Conservation (phyloP, 1,140 invertebrate species). For the Homalodisca vitripennis region DNA sequence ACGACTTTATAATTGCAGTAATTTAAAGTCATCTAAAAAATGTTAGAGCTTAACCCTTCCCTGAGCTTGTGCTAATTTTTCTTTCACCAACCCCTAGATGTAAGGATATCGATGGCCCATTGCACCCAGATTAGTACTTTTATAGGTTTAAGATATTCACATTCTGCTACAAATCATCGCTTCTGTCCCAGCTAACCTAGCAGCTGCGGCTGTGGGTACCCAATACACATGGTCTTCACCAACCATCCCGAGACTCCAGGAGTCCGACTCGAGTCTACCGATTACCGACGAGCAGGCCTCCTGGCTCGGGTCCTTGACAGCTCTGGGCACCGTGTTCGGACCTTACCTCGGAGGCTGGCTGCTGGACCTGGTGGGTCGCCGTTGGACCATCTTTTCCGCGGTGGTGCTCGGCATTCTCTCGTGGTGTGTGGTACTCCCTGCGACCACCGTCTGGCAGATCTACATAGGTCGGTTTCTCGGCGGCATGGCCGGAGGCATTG, state of each 20-base stretch:
- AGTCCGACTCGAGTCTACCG: slow-evolving; percentile 8
- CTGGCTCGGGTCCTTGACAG: slow-evolving; percentile 18
- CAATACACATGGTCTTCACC: slow-evolving; percentile 76
- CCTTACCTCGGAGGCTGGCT: slow-evolving; percentile 7
- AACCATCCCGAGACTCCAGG: slow-evolving; percentile 57
- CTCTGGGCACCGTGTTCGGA: slow-evolving; percentile 18
- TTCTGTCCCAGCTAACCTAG: slow-evolving; percentile 69
- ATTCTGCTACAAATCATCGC: too few relatives aligned
- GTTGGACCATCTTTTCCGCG: slow-evolving; percentile 66
- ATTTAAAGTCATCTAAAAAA: too few relatives aligned
- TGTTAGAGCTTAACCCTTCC: too few relatives aligned
- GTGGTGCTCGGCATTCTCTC: slow-evolving; percentile 55
- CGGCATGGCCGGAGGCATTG: slow-evolving; percentile 71
- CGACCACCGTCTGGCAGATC: slow-evolving; percentile 50
- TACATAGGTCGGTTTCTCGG: slow-evolving; percentile 39
- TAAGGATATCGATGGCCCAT: too few relatives aligned
- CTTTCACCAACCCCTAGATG: too few relatives aligned
- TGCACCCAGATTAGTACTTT: too few relatives aligned
- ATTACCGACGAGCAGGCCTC: slow-evolving; percentile 29
- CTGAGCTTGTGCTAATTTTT: too few relatives aligned
- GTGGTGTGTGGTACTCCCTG: slow-evolving; percentile 69
- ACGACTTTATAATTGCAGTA: too few relatives aligned
- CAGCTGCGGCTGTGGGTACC: slow-evolving; percentile 61
- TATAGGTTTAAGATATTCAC: too few relatives aligned
- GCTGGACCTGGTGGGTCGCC: slow-evolving; percentile 9